Conservation (phyloP, 2,113 vertebrate genomes). For the Rallus limicola region DNA sequence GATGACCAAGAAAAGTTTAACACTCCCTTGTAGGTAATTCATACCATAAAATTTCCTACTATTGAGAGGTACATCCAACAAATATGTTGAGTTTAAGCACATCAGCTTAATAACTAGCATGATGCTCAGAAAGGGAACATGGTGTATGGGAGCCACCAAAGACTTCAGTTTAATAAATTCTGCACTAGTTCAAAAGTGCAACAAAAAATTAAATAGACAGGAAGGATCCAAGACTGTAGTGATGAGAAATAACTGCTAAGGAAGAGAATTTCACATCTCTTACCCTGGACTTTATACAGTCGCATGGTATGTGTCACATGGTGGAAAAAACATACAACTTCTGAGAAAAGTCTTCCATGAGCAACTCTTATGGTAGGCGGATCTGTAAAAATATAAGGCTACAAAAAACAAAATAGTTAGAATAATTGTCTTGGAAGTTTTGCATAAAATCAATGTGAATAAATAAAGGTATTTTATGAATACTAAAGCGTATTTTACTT, state of each 20-base stretch:
- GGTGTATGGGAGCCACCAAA: neutral
- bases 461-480: neutral
- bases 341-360: slow-evolving; percentile 86
- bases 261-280: neutral
- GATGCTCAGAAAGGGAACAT: neutral
- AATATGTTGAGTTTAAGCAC: neutral
- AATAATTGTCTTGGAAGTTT: neutral
- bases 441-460: neutral
- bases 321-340: slow-evolving; percentile 84
- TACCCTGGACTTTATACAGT: slow-evolving; percentile 86
- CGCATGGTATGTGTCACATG: slow-evolving; percentile 86
- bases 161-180: neutral
- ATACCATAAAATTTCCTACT: neutral
- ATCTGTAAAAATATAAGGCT: slow-evolving; percentile 81
- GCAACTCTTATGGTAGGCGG: slow-evolving; percentile 82
- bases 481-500: neutral
- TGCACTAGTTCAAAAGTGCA: neutral
- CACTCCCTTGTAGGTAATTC: neutral
- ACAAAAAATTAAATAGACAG: neutral
- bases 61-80: neutral
- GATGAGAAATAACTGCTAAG: neutral
- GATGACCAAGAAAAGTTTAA: neutral
- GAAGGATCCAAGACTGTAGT: neutral
- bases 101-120: neutral
- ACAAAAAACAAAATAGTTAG: neutral